phyloP scores from a whole-genome alignment of 2,888 invertebrate genomes.

The Cheilosia grossa region DNA sequence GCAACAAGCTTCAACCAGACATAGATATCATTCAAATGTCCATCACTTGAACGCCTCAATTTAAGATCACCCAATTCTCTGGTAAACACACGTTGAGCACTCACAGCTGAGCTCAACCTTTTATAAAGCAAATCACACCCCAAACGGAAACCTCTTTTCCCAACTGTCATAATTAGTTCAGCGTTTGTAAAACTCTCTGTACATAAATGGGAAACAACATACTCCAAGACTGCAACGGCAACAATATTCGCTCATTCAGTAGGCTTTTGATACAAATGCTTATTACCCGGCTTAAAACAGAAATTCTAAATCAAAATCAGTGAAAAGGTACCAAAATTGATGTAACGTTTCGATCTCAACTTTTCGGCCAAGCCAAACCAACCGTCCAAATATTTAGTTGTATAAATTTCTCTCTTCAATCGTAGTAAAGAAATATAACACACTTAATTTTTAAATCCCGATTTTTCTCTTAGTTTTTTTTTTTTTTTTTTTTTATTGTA shows the following conservation, averaged over 20 bases:
- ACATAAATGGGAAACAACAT: too few relatives aligned
- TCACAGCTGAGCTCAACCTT: too few relatives aligned
- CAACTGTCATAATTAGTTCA: too few relatives aligned
- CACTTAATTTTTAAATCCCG: constrained; percentile 33
- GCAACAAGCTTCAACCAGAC: too few relatives aligned
- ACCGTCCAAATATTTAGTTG: constrained; percentile 14
- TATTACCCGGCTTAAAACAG: constrained; percentile 13
- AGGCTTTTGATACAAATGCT: constrained; percentile 8
- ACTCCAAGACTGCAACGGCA: too few relatives aligned
- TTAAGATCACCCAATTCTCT: too few relatives aligned
- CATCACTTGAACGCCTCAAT: too few relatives aligned
- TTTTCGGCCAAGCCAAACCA: constrained; percentile 31
- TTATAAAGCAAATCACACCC: too few relatives aligned
- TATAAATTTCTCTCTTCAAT: constrained; percentile 34
- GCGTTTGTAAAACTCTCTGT: too few relatives aligned
- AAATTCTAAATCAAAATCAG: constrained; percentile 24
- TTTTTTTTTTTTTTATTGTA: neutral
- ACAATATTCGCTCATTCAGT: constrained; percentile 19
- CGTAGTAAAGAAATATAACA: constrained; percentile 24
- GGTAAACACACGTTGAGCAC: too few relatives aligned
- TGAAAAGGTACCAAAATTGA: constrained; percentile 3
- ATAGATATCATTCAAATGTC: too few relatives aligned
- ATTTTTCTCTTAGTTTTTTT: constrained; percentile 57
- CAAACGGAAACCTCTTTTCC: too few relatives aligned
- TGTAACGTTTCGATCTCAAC: constrained; percentile 28